Conservation (phyloP, 2,888 invertebrate genomes). For the Tortricodes alternella region DNA sequence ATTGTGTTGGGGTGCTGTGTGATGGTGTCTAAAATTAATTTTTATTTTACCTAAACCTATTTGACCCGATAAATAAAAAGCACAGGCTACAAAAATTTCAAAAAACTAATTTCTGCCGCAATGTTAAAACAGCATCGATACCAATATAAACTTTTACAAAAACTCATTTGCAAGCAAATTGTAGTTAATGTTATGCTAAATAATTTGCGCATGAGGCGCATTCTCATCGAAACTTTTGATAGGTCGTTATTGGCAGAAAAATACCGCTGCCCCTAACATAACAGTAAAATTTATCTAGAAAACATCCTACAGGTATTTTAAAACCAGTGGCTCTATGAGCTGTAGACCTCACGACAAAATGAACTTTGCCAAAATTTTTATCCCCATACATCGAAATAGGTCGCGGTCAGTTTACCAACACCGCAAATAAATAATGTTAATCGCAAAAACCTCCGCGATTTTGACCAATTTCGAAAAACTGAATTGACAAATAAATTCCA, state of each 20-base stretch:
- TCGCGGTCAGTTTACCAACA: no score
- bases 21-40: no score
- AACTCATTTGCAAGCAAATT: constrained; percentile 25
- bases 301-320: background rate
- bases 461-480: no score
- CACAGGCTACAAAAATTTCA: background rate
- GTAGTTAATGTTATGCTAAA: constrained; percentile 21
- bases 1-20: no score
- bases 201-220: constrained; percentile 13
- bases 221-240: constrained; percentile 25
- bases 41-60: no score
- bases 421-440: no score
- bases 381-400: no score
- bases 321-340: background rate
- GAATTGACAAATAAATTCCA: no score
- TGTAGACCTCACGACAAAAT: no score
- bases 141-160: constrained; percentile 23
- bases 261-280: background rate
- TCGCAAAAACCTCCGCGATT: no score
- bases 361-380: no score
- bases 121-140: background rate
- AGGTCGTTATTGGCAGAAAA: background rate
- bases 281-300: background rate
- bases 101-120: background rate
- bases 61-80: no score